phyloP scores from a whole-genome alignment of 2,888 invertebrate genomes.

The Calameuta filiformis region DNA sequence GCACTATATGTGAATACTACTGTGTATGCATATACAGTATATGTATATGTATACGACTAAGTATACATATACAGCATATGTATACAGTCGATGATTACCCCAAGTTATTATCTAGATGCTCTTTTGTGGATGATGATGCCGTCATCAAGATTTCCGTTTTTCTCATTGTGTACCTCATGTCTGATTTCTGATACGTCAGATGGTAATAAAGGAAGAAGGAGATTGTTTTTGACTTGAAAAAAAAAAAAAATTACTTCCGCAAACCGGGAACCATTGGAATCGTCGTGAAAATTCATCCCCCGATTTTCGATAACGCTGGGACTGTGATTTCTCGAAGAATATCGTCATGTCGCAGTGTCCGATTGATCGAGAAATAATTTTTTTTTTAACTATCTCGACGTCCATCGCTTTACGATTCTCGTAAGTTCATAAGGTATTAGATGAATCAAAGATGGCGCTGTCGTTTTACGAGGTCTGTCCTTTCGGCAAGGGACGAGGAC shows the following conservation, averaged over 20 bases:
- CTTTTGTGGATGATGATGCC: conserved; percentile 42
- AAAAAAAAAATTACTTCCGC: too few species aligned
- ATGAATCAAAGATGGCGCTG: background rate
- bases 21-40: background rate
- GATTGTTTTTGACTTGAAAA: too few species aligned
- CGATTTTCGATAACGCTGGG: too few species aligned
- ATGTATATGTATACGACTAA: background rate
- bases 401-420: background rate
- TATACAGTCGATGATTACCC: conserved; percentile 55
- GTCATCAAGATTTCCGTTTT: conserved; percentile 20
- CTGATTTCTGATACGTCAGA: background rate
- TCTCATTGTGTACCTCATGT: background rate
- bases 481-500: background rate
- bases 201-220: too few species aligned
- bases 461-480: conserved; percentile 5
- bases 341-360: too few species aligned
- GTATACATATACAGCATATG: background rate
- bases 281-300: too few species aligned
- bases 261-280: too few species aligned
- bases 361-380: too few species aligned
- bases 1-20: conserved; percentile 1
- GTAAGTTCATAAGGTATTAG: background rate
- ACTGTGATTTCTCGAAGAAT: too few species aligned
- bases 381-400: too few species aligned
- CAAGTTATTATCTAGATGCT: conserved; percentile 52